Conservation (phyloP, 2,113 vertebrate species). For the Malurus melanocephalus region DNA sequence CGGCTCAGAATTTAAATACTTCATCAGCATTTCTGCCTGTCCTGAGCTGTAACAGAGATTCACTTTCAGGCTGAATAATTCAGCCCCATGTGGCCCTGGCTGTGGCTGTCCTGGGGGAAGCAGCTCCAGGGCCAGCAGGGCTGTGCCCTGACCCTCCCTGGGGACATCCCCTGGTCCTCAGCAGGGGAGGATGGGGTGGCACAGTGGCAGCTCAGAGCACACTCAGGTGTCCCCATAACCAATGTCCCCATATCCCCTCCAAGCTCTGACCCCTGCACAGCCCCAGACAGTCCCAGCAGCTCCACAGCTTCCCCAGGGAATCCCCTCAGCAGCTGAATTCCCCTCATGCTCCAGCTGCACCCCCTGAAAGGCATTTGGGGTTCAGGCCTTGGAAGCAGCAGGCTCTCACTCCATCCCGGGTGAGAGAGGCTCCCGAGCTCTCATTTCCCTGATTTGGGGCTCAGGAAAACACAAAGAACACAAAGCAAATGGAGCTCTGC, state of each 20-base stretch:
- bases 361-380: neutral
- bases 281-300: rapidly evolving
- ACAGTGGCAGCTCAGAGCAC: rapidly evolving
- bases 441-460: neutral
- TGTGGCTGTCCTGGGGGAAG: rapidly evolving
- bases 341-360: rapidly evolving
- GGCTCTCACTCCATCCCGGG: rapidly evolving
- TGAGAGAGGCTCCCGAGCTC: rapidly evolving
- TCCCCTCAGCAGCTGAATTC: rapidly evolving
- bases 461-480: neutral
- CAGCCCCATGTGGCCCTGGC: rapidly evolving
- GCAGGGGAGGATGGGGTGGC: neutral
- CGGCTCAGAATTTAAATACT: slow-evolving; percentile 18
- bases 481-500: neutral
- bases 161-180: rapidly evolving
- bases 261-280: neutral
- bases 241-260: no score
- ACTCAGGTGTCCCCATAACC: rapidly evolving
- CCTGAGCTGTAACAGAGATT: neutral
- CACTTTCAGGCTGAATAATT: slow-evolving; percentile 39
- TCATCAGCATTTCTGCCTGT: neutral
- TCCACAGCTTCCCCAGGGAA: neutral
- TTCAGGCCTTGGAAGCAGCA: neutral
- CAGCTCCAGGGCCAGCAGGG: neutral
- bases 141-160: neutral